Conservation (phyloP, 2,888 invertebrate genomes). For the Cephus pygmeus region DNA sequence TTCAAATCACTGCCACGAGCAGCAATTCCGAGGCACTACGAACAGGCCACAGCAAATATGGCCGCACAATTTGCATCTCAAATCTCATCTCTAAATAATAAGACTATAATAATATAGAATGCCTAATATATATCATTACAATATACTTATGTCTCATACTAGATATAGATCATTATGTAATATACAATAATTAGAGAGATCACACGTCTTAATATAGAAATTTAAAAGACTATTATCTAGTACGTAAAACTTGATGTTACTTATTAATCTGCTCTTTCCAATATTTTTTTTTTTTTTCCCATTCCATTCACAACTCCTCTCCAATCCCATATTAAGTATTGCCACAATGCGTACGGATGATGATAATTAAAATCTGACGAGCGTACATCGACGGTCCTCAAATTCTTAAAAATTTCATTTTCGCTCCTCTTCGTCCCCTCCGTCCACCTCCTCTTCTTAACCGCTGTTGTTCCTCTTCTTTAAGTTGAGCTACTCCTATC, state of each 20-base stretch:
- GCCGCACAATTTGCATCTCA: slow-evolving; percentile 64
- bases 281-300: slow-evolving; percentile 1
- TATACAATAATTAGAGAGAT: slow-evolving; percentile 66
- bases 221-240: slow-evolving; percentile 65
- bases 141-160: slow-evolving; percentile 17
- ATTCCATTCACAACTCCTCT: slow-evolving; percentile 4
- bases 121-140: slow-evolving; percentile 46
- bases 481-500: slow-evolving; percentile 59
- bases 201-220: slow-evolving; percentile 66
- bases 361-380: slow-evolving; percentile 48
- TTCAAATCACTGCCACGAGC: slow-evolving; percentile 65
- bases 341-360: slow-evolving; percentile 56
- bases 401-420: slow-evolving; percentile 17
- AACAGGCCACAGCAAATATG: slow-evolving; percentile 65
- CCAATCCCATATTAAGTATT: slow-evolving; percentile 50
- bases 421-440: background rate
- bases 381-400: slow-evolving; percentile 53
- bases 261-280: slow-evolving; percentile 15
- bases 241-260: slow-evolving; percentile 51
- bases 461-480: background rate
- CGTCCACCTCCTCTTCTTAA: background rate
- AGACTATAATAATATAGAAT: slow-evolving; percentile 33
- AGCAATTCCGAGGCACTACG: slow-evolving; percentile 67
- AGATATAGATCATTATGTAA: slow-evolving; percentile 41
- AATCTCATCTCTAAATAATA: slow-evolving; percentile 50